These are phyloP conservation scores for Sepiola atlantica DNA, from an alignment of 2,888 invertebrate genomes.

Conservation along the genomic window DNA sequence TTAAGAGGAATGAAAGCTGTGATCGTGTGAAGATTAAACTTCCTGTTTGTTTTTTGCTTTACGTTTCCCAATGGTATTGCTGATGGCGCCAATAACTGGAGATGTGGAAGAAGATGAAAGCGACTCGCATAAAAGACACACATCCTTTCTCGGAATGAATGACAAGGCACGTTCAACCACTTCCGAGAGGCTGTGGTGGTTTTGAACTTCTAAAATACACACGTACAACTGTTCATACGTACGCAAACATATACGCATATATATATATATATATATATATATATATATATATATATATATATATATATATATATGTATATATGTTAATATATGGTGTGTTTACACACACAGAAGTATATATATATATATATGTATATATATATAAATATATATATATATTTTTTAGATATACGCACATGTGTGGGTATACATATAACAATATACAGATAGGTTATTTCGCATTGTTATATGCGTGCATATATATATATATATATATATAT, in stretches of 20 bases:
- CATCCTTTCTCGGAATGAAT: background rate
- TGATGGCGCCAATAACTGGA: background rate
- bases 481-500: no score
- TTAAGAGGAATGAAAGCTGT: background rate
- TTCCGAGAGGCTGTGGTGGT: background rate
- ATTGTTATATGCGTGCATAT: no score
- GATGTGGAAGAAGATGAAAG: background rate
- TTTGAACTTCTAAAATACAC: no score
- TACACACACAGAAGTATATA: no score
- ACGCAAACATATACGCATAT: background rate
- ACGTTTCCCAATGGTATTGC: background rate
- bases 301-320: no score
- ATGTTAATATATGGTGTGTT: no score
- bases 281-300: no score
- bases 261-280: background rate
- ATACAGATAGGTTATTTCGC: no score
- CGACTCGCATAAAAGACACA: background rate
- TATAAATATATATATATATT: no score
- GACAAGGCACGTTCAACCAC: background rate
- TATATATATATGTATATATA: no score
- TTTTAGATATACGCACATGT: no score
- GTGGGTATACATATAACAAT: no score
- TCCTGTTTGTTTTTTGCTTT: background rate
- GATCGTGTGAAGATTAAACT: background rate
- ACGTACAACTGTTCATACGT: background rate